Evolutionary conservation across 2,888 invertebrate species (phyloP), one percentile per base, ranked within the genome.

Genomic region (Yponomeuta cagnagella): DNA sequence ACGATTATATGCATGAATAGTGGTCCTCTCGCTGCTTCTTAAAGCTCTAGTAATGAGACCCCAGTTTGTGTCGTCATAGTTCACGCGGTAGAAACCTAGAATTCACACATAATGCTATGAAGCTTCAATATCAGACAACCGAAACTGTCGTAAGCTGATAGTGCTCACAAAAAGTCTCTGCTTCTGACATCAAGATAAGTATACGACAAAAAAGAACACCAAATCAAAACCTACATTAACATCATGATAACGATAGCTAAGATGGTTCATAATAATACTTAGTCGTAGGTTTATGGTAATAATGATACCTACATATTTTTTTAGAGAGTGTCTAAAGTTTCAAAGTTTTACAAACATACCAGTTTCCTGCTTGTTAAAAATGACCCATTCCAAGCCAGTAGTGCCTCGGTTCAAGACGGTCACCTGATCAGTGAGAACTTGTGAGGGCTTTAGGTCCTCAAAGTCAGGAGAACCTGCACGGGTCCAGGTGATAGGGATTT

Each of bases 1-100:
- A 73, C 96, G 92, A 79, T 95, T 95, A 10, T 92, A 83, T 70
- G 93, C 93, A 72, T 94, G 93, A 74, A 96, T 95, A 0, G 78
- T 76, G 3, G 78, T 74, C 72, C 88, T 87, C 1, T 92, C 86
- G 0, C 77, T 79, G 1, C 77, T 81, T 63, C 89, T 85, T 9
- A 95, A 80, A 10, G 90, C 88, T 30, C 84, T 79, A 2, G 93
- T 93, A 23, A 95, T 87, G 2, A 93, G 86, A 15, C 88, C 80
- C 95, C 95, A 95, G 68, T 93, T 93, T 0, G 77, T 82, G 0
- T 73, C 72, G 75, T 95, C 94, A 74, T 95, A 95, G 78, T 93
- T 93, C 0, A 95, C 93, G 73, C 94, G 91, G 81, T 94, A 95
- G 78, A 92, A 95, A 71, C 94, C 95, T 94, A 76, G 8, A 76